Evolutionary conservation across 2,888 invertebrate species (phyloP).

Genomic region (Slavum lentiscoides): DNA sequence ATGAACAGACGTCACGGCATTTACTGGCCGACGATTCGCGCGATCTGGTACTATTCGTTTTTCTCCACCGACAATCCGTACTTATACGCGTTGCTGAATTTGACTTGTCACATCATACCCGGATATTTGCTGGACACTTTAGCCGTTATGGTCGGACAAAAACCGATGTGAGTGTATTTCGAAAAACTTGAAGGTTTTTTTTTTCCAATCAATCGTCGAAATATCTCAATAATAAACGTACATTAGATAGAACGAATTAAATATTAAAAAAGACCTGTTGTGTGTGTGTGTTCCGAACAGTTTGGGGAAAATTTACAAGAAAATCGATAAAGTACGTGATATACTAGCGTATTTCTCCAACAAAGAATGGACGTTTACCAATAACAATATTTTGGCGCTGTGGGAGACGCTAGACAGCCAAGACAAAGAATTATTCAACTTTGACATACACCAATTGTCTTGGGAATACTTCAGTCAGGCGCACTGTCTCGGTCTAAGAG

Average conservation of each 20-base stretch:
- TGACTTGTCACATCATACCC: slow-evolving; percentile 56
- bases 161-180: slow-evolving; percentile 55
- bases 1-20: slow-evolving; percentile 64
- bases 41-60: slow-evolving; percentile 59
- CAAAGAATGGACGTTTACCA: slow-evolving; percentile 62
- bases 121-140: slow-evolving; percentile 56
- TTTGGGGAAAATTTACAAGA: slow-evolving; percentile 63
- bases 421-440: slow-evolving; percentile 61
- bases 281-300: slow-evolving; percentile 57
- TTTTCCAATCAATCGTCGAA: too few relatives aligned
- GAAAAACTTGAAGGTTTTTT: too few relatives aligned
- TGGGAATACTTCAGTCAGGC: slow-evolving; percentile 64
- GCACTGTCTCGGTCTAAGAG: slow-evolving; percentile 63
- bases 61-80: slow-evolving; percentile 54
- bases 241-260: neutral
- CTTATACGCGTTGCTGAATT: slow-evolving; percentile 54
- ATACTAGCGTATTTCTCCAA: slow-evolving; percentile 63
- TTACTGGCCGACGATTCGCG: slow-evolving; percentile 66
- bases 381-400: slow-evolving; percentile 59
- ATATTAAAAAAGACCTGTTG: neutral
- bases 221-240: too few relatives aligned
- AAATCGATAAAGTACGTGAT: slow-evolving; percentile 62
- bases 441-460: slow-evolving; percentile 61
- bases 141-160: slow-evolving; percentile 55
- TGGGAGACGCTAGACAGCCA: slow-evolving; percentile 58